Base-by-base conservation (phyloP, 1,140 invertebrate genomes). In the Panulirus ornatus region DNA sequence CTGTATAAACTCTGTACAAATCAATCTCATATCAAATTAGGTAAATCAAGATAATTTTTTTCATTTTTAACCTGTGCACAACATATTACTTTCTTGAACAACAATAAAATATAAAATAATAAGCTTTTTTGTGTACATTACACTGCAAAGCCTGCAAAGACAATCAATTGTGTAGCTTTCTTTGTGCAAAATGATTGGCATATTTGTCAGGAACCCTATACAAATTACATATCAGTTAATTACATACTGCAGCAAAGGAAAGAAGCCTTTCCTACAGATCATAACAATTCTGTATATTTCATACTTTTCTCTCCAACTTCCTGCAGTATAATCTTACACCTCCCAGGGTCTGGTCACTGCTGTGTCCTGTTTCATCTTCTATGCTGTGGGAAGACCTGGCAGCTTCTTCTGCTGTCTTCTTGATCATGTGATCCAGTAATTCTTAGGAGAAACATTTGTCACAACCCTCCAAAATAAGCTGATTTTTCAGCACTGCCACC, bases 401-500 rank as follows among this genome's bases (percentile, higher is more conserved):
- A 22, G 91, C 84, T 44, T 78, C 73, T 34, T 91, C 91, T 14
- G 92, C 40, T 92, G 96, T 96, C 91, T 96, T 96, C 92, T 96
- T 96, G 90, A 97, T 96, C 92, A 97, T 96, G 84, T 96, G 96
- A 92, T 97, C 97, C 16, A 98, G 94, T 92, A 97, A 94, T 92
- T 97, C 96, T 73, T 98, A 94, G 90, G 98, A 94, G 93, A 97
- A 98, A 93, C 98, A 97, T 93, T 98, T 98, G 93, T 98, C 97
- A 92, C 97, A 97, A 0, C 97, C 97, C 94, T 98, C 97, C 0
- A 98, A 93, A 38, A 97, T 96, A 51, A 98, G 93, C 92, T 98
- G 97, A 93, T 97, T 97, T 92, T 97, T 97, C n/a, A 98, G 93
- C 16, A 98, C 96, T 2, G 95, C 94, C 2, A 98, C 97, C 96